phyloP scores from a whole-genome alignment of 2,113 vertebrate genomes.

The Rhabdomys dilectus region DNA sequence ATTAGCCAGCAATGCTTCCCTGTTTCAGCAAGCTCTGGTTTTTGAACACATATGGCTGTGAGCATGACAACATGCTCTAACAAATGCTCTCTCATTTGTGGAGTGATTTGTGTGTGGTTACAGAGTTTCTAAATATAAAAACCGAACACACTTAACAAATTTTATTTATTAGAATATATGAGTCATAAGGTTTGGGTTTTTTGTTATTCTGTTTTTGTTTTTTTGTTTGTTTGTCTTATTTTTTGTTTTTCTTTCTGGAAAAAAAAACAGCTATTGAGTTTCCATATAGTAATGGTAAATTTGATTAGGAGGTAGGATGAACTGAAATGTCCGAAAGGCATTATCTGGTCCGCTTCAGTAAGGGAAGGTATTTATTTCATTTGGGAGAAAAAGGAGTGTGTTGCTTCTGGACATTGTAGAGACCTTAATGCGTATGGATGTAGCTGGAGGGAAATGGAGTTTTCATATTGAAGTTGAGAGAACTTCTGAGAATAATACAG shows the following conservation, averaged over 20 bases:
- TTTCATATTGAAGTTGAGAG: background rate
- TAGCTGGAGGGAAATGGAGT: background rate
- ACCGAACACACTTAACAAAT: background rate
- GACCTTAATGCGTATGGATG: background rate
- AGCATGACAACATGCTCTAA: background rate
- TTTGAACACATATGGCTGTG: background rate
- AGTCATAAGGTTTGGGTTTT: background rate
- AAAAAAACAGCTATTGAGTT: background rate
- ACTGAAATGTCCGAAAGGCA: background rate
- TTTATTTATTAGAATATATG: background rate
- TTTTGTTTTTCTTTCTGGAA: background rate
- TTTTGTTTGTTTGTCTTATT: too few relatives aligned
- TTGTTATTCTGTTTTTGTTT: too few relatives aligned
- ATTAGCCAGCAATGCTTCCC: background rate
- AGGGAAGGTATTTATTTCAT: slow-evolving; percentile 34
- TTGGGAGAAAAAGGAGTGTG: background rate
- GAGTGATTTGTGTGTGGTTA: slow-evolving; percentile 12
- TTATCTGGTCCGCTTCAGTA: background rate
- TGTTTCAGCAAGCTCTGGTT: background rate
- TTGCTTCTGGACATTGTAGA: slow-evolving; percentile 10
- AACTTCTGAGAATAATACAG: background rate
- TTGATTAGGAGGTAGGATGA: background rate
- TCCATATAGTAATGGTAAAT: background rate
- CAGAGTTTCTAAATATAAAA: slow-evolving; percentile 15
- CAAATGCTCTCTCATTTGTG: background rate